A percentile compares a stretch with the other conserved stretches of the same genome.
These are phyloP conservation scores for Drosophila quinaria DNA, from an alignment of 2,888 invertebrate genomes.

Conservation along the genomic window DNA sequence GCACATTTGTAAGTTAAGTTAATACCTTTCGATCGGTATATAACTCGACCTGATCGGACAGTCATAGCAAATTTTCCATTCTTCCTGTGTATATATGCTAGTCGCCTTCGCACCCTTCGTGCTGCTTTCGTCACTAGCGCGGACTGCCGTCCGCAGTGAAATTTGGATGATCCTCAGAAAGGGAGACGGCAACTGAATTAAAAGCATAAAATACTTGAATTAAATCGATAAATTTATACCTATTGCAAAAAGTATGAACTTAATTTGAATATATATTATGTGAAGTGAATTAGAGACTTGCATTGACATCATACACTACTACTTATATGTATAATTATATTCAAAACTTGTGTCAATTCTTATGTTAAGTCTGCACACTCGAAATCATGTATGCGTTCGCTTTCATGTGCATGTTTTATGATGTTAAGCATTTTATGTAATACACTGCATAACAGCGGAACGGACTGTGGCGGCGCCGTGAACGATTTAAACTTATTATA, in stretches of 20 bases:
- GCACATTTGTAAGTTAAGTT: too few species aligned
- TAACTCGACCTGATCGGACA: too few species aligned
- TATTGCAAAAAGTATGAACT: background rate
- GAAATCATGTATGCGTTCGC: constrained; percentile 37
- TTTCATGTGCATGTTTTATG: constrained; percentile 42
- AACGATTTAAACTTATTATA: constrained; percentile 69
- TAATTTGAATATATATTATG: background rate
- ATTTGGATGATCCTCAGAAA: too few species aligned
- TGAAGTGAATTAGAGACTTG: background rate
- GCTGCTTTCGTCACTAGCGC: too few species aligned
- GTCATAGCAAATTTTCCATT: too few species aligned
- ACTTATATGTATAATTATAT: constrained; percentile 13
- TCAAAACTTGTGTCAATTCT: constrained; percentile 15
- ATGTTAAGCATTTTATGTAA: constrained; percentile 45
- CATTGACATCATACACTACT: constrained; percentile 6
- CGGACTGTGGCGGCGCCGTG: constrained; percentile 52
- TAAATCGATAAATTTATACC: too few species aligned
- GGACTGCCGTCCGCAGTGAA: too few species aligned
- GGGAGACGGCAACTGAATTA: too few species aligned
- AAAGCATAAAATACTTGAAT: background rate
- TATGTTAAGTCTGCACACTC: constrained; percentile 26
- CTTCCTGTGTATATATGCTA: too few species aligned
- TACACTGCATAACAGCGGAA: constrained; percentile 30
- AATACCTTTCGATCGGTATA: too few species aligned
- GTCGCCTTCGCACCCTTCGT: too few species aligned